Evolutionary conservation across 2,797 vertebrate genomes (phyloP).

Genomic region (Smutsia temminckii): DNA sequence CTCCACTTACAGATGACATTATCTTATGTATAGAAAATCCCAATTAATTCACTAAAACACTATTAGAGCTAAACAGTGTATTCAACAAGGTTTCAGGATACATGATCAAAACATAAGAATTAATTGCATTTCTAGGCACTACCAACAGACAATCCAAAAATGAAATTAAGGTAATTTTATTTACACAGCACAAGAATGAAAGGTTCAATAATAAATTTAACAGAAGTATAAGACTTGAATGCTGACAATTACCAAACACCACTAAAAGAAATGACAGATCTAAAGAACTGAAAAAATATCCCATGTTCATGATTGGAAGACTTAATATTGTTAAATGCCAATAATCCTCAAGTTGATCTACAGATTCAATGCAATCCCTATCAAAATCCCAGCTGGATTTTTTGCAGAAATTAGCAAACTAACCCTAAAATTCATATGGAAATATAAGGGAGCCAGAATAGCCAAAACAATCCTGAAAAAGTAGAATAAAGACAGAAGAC

Average conservation of each 20-base stretch:
- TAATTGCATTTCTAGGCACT: background rate
- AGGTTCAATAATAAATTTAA: slow-evolving; percentile 12
- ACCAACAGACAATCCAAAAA: background rate
- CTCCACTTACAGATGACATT: background rate
- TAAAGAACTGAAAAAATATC: background rate
- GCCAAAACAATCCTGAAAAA: background rate
- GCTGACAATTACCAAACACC: background rate
- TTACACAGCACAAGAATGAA: background rate
- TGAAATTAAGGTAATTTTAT: background rate
- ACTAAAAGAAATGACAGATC: background rate
- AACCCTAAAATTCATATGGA: background rate
- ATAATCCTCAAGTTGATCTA: background rate
- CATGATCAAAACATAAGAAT: slow-evolving; percentile 30
- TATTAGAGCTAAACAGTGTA: background rate
- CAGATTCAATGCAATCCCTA: background rate
- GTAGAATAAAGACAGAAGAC: background rate
- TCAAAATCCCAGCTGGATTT: background rate
- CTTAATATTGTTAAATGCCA: background rate
- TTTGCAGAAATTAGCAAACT: background rate
- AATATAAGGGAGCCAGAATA: background rate
- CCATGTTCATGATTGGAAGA: background rate
- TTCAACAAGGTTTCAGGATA: background rate
- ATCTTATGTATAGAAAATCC: background rate
- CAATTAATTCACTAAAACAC: background rate
- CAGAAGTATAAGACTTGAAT: background rate